A percentile compares a stretch with the other conserved stretches of the same genome.
These are phyloP conservation scores for Trachymyrmex septentrionalis DNA, from an alignment of 1,140 invertebrate species.

Conservation along the genomic window DNA sequence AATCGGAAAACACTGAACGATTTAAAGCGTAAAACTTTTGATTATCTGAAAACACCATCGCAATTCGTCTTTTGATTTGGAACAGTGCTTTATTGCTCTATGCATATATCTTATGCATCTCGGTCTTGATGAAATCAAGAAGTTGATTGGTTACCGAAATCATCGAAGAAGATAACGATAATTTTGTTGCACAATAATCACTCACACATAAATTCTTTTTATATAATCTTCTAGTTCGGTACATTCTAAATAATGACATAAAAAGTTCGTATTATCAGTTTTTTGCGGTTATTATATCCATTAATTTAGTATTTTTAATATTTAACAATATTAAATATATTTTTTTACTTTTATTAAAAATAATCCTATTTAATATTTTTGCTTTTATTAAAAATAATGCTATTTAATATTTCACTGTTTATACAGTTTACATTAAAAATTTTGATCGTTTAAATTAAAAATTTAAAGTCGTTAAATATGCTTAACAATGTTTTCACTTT, in stretches of 20 bases:
- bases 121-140: background rate
- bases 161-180: background rate
- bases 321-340: conserved; percentile 5
- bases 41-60: background rate
- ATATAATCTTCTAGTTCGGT: background rate
- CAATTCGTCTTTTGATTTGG: background rate
- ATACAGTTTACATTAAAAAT: background rate
- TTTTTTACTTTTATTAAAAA: background rate
- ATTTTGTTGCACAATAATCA: conserved; percentile 4
- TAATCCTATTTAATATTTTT: background rate
- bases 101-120: background rate
- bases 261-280: conserved; percentile 1
- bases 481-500: background rate
- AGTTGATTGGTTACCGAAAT: background rate
- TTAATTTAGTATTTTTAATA: background rate
- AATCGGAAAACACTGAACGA: background rate
- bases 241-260: background rate
- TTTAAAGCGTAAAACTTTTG: background rate
- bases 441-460: too few relatives aligned
- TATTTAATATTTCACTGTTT: background rate
- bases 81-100: background rate
- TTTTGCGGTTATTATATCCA: background rate
- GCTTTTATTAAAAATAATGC: background rate
- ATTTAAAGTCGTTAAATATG: background rate
- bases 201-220: background rate